Base-by-base conservation (phyloP, 1,140 invertebrate genomes). In the Aradophagus sp. region DNA sequence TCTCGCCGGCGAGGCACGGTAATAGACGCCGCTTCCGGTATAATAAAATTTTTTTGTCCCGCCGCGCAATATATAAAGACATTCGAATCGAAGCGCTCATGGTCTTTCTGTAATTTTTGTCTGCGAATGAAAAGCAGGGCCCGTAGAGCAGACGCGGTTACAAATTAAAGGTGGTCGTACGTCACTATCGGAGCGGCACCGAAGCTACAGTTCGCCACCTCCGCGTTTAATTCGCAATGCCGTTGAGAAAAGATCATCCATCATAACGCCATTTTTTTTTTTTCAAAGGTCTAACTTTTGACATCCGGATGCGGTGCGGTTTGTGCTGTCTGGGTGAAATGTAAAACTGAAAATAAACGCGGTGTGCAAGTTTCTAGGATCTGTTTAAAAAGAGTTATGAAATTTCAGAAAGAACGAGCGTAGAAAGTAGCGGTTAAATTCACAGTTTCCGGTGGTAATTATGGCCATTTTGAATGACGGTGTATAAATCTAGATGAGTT, bases 151-250 rank as follows among this genome's bases (percentile, higher is more conserved):
- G 44, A 44, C 52, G 7, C 11, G 27, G 35, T 38, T 44, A 56
- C 62, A 67, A 67, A 67, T 67, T 67, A 67, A 67, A 67, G 62
- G 62, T 58, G 58, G 45, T 45, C 15, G 17, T 67, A 67, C 62
- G 52, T 67, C 62, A 67, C 62, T 53, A 52, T 52, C 48, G 35
- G 62, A 67, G 62, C 62, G 62, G 42, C 29, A 42, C 42, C 14
- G 62, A 48, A 26, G 52, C 29, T n/a, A 29, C 27, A 58, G 52
- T 52, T 67, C 62, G 36, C 52, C 62, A 58, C 52, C 45, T 67
- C 38, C 44, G 44, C 11, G 62, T 67, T 67, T 58, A 52, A 52
- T 67, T 67, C 45, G 32, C 45, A 48, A 56, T 35, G 35, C 36
- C 36, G 23, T 7, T n/a, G 23, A 16, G 44, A 23, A n/a, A n/a